Conservation (phyloP, 1,140 invertebrate species). For the Drosophila nigrodunni region DNA sequence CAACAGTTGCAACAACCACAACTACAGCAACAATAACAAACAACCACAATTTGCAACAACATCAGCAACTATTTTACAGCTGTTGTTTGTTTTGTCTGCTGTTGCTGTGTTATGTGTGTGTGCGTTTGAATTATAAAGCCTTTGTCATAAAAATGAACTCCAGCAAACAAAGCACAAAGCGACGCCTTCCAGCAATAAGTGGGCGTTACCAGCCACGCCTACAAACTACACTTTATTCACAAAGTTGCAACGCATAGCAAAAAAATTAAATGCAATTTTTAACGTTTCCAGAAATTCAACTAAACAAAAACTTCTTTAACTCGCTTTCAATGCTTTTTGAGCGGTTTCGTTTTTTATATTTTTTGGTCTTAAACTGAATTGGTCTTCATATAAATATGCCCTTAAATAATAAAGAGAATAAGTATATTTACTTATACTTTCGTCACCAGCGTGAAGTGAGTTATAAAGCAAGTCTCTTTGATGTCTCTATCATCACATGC, state of each 20-base stretch:
- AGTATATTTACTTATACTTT: not conserved
- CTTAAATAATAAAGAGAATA: too few relatives aligned
- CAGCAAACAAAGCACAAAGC: constrained; percentile 7
- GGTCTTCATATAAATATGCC: too few relatives aligned
- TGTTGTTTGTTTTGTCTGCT: constrained; percentile 41
- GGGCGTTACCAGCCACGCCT: not conserved
- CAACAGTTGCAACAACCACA: constrained; percentile 50
- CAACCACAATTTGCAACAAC: constrained; percentile 23
- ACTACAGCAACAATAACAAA: constrained; percentile 39
- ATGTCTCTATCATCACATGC: not conserved
- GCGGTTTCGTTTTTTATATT: too few relatives aligned
- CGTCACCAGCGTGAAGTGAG: not conserved
- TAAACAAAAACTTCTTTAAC: too few relatives aligned
- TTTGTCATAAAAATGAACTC: constrained; percentile 43
- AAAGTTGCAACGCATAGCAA: not conserved
- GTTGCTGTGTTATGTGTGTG: constrained; percentile 28
- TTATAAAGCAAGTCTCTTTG: not conserved
- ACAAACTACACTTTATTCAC: constrained; percentile 12
- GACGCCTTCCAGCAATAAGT: constrained; percentile 9
- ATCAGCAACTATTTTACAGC: constrained; percentile 63
- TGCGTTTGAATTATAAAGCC: constrained; percentile 9
- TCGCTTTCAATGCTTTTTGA: too few relatives aligned
- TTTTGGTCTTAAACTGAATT: too few relatives aligned
- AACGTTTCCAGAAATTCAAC: too few relatives aligned
- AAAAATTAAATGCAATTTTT: too few relatives aligned